phyloP scores from a whole-genome alignment of 2,888 invertebrate species.

The Drosophila cognata region DNA sequence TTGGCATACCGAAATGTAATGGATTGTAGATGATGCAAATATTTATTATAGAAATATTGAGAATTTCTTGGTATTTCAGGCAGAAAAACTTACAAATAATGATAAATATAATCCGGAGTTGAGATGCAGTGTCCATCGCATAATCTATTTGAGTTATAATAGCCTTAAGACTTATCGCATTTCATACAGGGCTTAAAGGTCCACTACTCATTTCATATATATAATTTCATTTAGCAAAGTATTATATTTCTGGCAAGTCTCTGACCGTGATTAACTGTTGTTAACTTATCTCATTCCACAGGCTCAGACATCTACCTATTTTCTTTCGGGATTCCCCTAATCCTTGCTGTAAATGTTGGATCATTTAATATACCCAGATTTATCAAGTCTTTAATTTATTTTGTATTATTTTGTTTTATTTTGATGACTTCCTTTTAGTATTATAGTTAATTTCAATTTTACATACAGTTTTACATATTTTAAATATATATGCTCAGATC shows the following conservation, averaged over 20 bases:
- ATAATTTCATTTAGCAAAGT: background rate
- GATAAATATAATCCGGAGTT: background rate
- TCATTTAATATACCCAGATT: no score
- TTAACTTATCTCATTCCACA: background rate
- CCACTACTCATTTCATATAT: background rate
- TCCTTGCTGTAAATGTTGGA: background rate
- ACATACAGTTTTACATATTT: background rate
- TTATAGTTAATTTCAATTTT: background rate
- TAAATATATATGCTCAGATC: background rate
- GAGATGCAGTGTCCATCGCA: background rate
- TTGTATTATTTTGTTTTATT: background rate
- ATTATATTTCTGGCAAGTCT: background rate
- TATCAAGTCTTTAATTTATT: background rate
- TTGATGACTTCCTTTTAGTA: background rate
- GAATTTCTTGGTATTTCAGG: background rate
- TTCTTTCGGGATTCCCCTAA: background rate
- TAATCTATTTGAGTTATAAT: background rate
- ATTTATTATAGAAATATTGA: background rate
- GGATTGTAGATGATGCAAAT: background rate
- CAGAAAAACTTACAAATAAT: background rate
- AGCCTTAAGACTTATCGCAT: background rate
- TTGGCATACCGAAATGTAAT: background rate
- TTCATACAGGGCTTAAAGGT: background rate
- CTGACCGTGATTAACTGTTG: background rate
- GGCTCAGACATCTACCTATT: background rate